phyloP scores from a whole-genome alignment of 2,888 invertebrate genomes.

The Fissipunctia ypsillon region DNA sequence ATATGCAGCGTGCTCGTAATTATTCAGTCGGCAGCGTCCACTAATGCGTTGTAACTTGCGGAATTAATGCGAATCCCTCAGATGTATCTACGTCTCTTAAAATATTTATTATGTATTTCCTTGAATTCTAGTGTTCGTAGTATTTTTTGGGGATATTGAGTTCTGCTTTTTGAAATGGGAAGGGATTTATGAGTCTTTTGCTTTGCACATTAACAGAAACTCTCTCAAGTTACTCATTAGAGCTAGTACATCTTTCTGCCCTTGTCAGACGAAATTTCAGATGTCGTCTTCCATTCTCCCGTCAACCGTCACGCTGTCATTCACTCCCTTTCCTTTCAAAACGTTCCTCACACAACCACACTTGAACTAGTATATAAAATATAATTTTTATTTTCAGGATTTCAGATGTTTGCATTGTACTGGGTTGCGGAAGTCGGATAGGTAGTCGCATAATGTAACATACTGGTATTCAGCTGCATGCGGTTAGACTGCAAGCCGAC shows the following conservation, averaged over 20 bases:
- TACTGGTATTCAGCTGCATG: neutral
- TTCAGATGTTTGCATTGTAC: neutral
- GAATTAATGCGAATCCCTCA: constrained; percentile 43
- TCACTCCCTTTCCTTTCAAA: no score
- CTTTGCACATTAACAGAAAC: neutral
- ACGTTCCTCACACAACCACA: no score
- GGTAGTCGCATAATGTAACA: neutral
- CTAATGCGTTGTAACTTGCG: constrained; percentile 60
- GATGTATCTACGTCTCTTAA: constrained; percentile 37
- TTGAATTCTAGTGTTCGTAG: constrained; percentile 31
- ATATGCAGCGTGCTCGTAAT: constrained; percentile 63
- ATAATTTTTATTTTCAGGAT: neutral
- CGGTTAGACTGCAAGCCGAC: no score
- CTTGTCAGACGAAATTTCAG: no score
- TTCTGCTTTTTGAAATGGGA: neutral
- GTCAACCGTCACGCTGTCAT: no score
- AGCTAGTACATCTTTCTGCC: no score
- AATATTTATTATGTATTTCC: constrained; percentile 56
- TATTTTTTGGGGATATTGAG: neutral
- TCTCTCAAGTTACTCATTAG: neutral
- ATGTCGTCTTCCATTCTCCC: no score
- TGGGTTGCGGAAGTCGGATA: neutral
- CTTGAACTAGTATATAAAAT: no score
- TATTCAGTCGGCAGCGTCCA: constrained; percentile 56
- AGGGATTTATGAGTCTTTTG: neutral